Base-by-base conservation (phyloP, 2,888 invertebrate genomes). In the Thymelicus sylvestris region DNA sequence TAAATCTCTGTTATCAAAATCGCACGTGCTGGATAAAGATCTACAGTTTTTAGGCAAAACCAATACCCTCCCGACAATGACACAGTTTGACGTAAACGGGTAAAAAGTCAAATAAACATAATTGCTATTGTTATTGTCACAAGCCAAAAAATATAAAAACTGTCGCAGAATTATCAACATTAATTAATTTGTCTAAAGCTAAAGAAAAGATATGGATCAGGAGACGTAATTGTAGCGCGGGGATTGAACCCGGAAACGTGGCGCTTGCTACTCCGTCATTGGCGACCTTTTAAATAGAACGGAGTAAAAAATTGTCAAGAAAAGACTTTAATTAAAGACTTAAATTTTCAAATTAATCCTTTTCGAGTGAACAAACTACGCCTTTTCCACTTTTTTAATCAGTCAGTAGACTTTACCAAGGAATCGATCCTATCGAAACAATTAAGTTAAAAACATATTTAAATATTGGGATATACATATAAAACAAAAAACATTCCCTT, bases 111-210 rank as follows among this genome's bases (percentile, higher is more conserved):
- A 55, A 13, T 13, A 55, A 7, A n/a, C 7, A 39, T 59, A 39
- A 59, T 59, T 8, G 39, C 39, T 39, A 59, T 59, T 59, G 59
- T 59, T 6, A 39, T 59, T 59, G 59, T 59, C 59, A 59, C 59
- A n/a, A 7, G 39, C 59, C 13, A 59, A 59, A 59, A 59, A 59
- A 0, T 7, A 7, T 7, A 39, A 15, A 38, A 59, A 38, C 39
- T n/a, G 6, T 31, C 2, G 13, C 31, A 57, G 57, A 31, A 57
- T 59, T 66, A 50, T 64, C 38, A 15, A 55, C 44, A 24, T 66
- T 57, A 66, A 66, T 66, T 66, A 66, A 66, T 66, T 66, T 66
- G 66, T 66, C 55, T 41, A 57, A 57, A 66, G 66, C 55, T 41
- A 66, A 57, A 66, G 66, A 24, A 48, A 57, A 66, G 66, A 66